phyloP scores from a whole-genome alignment of 2,888 invertebrate genomes.

The Melieria omissa region DNA sequence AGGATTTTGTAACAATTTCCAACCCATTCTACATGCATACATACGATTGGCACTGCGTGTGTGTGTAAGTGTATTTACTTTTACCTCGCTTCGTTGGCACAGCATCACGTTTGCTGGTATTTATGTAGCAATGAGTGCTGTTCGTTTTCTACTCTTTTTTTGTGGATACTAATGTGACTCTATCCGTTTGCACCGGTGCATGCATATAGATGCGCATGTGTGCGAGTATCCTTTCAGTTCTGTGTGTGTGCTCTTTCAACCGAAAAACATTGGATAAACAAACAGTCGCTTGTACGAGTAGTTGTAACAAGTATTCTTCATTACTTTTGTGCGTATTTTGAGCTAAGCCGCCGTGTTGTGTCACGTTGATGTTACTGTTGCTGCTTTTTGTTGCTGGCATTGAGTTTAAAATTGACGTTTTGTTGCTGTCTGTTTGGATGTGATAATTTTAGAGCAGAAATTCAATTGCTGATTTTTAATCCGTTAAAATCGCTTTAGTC shows the following conservation, averaged over 20 bases:
- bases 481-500: conserved; percentile 66
- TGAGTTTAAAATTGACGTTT: conserved; percentile 32
- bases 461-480: conserved; percentile 61
- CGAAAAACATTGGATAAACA: conserved; percentile 65
- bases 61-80: conserved; percentile 14
- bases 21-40: conserved; percentile 24
- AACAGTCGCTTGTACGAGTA: conserved; percentile 47
- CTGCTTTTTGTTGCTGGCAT: conserved; percentile 32
- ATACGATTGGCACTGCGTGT: background rate
- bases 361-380: conserved; percentile 27
- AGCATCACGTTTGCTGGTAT: conserved; percentile 4
- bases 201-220: conserved; percentile 14
- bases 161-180: background rate
- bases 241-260: conserved; percentile 60
- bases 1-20: conserved; percentile 51
- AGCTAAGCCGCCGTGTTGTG: conserved; percentile 31
- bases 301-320: conserved; percentile 32
- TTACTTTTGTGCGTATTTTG: conserved; percentile 24
- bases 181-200: conserved; percentile 14
- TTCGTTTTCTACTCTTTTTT: conserved; percentile 20
- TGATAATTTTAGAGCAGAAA: conserved; percentile 35
- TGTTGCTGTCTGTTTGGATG: conserved; percentile 43
- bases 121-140: conserved; percentile 36
- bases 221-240: conserved; percentile 3
- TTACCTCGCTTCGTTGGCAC: conserved; percentile 7